Evolutionary conservation across 2,113 vertebrate genomes (phyloP).

Genomic region (Ceratotherium simum): DNA sequence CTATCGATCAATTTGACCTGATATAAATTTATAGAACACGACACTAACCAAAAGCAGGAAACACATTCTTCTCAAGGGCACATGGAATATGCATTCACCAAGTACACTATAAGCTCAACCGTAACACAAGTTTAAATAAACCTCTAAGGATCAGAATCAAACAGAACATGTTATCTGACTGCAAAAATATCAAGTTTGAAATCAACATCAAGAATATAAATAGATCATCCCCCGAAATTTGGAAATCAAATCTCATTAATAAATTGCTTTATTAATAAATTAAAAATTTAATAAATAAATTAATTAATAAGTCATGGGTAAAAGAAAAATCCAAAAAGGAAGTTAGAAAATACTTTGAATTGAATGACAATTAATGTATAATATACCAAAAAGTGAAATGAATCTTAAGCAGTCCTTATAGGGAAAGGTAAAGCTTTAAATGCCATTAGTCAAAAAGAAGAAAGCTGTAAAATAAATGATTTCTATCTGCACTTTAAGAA

Average conservation of each 20-base stretch:
- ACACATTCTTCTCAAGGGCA: neutral
- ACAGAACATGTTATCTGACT: neutral
- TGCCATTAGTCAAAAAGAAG: neutral
- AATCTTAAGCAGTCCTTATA: neutral
- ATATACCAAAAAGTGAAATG: neutral
- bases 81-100: slow-evolving; percentile 17
- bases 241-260: slow-evolving; percentile 1
- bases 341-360: slow-evolving; percentile 8
- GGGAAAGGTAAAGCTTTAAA: neutral
- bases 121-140: neutral
- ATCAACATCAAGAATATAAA: slow-evolving; percentile 13
- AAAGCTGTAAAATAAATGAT: neutral
- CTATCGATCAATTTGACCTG: neutral
- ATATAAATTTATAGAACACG: slow-evolving; percentile 14
- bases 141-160: slow-evolving; percentile 17
- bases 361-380: neutral
- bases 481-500: neutral
- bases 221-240: neutral
- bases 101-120: neutral
- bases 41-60: neutral
- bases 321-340: slow-evolving; percentile 25
- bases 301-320: neutral
- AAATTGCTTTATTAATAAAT: too few relatives aligned
- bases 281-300: too few relatives aligned
- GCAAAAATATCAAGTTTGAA: slow-evolving; percentile 9